Conservation (phyloP, 2,113 vertebrate species). For the Tapirus terrestris region DNA sequence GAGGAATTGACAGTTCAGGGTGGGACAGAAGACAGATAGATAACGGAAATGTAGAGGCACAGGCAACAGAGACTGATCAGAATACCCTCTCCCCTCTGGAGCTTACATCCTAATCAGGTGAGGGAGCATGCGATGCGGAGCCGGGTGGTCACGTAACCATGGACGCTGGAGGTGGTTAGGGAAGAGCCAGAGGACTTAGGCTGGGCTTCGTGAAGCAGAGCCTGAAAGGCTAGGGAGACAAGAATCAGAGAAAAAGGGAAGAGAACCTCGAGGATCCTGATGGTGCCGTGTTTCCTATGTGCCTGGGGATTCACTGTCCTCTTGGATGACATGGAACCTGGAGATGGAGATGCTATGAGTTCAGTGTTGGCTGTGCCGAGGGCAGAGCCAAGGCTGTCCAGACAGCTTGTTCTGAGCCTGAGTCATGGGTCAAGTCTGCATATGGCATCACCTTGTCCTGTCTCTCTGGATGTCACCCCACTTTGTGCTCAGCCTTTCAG, state of each 20-base stretch:
- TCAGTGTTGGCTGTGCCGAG: neutral
- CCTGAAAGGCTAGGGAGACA: neutral
- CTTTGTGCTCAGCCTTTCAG: neutral
- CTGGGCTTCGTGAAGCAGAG: neutral
- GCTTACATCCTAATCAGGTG: neutral
- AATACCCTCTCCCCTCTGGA: neutral
- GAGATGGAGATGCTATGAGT: neutral
- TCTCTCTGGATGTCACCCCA: neutral
- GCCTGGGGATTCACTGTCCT: neutral
- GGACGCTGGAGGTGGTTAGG: neutral
- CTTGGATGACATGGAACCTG: accelerated
- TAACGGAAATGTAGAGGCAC: neutral
- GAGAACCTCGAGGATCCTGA: neutral
- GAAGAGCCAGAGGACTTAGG: neutral
- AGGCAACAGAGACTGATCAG: neutral
- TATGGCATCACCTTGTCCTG: neutral
- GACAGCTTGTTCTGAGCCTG: neutral
- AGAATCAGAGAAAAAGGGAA: neutral
- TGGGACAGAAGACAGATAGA: neutral
- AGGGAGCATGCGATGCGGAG: neutral
- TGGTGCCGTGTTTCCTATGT: neutral
- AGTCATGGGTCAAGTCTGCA: neutral
- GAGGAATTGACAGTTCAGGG: neutral
- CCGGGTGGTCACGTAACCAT: neutral
- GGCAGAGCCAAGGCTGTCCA: neutral